Percentiles rank a stretch among this genome's conserved stretches.
Evolutionary conservation across 1,140 invertebrate genomes (phyloP).

Genomic region (Bombus difficillimus): DNA sequence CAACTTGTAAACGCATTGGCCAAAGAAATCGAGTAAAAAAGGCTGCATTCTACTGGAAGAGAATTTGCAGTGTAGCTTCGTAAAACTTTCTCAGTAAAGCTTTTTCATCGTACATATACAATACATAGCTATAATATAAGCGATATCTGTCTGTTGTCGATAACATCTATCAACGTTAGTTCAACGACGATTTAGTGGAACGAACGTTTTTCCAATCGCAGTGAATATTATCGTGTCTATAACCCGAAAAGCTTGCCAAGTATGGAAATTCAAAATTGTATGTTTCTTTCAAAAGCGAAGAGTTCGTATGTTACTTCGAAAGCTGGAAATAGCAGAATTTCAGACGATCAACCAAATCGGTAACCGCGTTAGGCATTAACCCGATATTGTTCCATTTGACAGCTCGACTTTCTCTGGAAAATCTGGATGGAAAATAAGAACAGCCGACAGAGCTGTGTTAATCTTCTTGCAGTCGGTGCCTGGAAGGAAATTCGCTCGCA

Average conservation of each 20-base stretch:
- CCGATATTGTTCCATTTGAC: no score
- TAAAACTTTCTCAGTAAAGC: not conserved
- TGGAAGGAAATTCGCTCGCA: not conserved
- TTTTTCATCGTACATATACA: not conserved
- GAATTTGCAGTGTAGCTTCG: not conserved
- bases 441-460: not conserved
- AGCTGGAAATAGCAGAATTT: no score
- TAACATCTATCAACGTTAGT: not conserved
- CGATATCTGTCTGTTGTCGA: no score
- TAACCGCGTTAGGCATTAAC: not conserved
- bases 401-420: not conserved
- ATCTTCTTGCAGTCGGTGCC: conserved; percentile 1
- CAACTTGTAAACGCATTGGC: not conserved
- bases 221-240: no score
- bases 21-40: not conserved
- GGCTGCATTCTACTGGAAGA: not conserved
- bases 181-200: not conserved
- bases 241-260: no score
- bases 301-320: no score
- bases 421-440: not conserved
- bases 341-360: no score
- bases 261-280: no score
- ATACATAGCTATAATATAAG: not conserved
- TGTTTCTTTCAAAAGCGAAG: no score
- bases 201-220: no score